Conservation (phyloP, 2,113 vertebrate genomes). For the Sinosuthora webbiana region DNA sequence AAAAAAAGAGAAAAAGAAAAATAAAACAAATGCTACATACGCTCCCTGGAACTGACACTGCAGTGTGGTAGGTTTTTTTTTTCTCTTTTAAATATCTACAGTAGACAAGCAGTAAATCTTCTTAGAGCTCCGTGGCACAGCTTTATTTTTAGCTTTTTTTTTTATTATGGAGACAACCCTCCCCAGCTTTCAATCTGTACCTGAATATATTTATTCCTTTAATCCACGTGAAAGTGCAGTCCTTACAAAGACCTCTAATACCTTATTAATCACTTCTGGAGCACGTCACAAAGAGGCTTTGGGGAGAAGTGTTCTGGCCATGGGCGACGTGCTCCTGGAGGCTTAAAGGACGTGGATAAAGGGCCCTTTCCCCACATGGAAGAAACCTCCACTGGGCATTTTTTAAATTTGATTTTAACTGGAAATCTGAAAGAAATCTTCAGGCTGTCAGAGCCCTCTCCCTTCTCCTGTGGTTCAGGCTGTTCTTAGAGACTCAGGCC, state of each 20-base stretch:
- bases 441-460: background rate
- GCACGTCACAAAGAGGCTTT: constrained; percentile 25
- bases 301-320: background rate
- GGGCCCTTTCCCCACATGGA: background rate
- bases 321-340: background rate
- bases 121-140: background rate
- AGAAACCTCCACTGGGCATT: background rate
- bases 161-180: constrained; percentile 25
- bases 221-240: constrained; percentile 45
- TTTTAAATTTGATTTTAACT: background rate
- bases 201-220: constrained; percentile 40
- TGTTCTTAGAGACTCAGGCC: background rate
- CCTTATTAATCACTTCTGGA: constrained; percentile 29
- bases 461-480: background rate
- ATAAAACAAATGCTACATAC: background rate
- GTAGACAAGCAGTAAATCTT: constrained; percentile 45
- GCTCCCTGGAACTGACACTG: background rate
- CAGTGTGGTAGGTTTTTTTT: background rate
- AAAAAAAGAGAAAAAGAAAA: background rate
- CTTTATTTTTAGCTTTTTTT: constrained; percentile 51
- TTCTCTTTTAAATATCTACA: constrained; percentile 34
- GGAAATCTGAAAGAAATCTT: background rate
- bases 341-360: background rate
- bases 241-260: constrained; percentile 8
- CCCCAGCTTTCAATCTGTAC: constrained; percentile 23